A percentile compares a stretch with the other conserved stretches of the same genome.
phyloP scores from a whole-genome alignment of 2,797 vertebrate genomes.

The Alcedo quadribrachys region DNA sequence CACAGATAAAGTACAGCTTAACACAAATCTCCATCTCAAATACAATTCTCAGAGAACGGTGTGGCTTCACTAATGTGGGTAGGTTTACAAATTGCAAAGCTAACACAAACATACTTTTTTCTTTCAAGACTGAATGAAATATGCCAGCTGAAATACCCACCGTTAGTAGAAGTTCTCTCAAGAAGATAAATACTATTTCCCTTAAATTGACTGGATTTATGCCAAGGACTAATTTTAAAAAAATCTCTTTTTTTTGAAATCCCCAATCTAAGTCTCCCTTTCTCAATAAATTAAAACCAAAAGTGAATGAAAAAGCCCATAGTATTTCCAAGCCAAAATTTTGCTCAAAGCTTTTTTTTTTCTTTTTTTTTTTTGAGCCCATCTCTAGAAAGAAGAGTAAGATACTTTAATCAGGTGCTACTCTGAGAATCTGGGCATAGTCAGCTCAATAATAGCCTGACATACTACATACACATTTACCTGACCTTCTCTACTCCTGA shows the following conservation, averaged over 20 bases:
- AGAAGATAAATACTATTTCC: conserved; percentile 3
- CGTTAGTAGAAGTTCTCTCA: not conserved
- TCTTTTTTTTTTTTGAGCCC: not conserved
- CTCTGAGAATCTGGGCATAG: not conserved
- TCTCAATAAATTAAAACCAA: not conserved
- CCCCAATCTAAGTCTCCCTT: not conserved
- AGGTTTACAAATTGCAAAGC: not conserved
- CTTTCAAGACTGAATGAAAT: not conserved
- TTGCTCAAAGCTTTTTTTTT: not conserved
- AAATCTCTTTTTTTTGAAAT: not conserved
- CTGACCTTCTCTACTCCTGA: not conserved
- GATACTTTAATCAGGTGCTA: not conserved
- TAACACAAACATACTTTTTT: not conserved
- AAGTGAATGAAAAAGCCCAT: not conserved
- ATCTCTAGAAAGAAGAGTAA: not conserved
- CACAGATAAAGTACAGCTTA: not conserved
- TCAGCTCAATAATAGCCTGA: not conserved
- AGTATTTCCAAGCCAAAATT: not conserved
- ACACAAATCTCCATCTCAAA: not conserved
- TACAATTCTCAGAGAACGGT: not conserved
- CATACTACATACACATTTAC: not conserved
- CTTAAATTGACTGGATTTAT: not conserved
- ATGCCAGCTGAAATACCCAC: not conserved
- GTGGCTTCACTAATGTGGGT: not conserved
- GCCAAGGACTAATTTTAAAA: not conserved